Base-by-base conservation (phyloP, 2,888 invertebrate genomes). In the Frankliniella intonsa region DNA sequence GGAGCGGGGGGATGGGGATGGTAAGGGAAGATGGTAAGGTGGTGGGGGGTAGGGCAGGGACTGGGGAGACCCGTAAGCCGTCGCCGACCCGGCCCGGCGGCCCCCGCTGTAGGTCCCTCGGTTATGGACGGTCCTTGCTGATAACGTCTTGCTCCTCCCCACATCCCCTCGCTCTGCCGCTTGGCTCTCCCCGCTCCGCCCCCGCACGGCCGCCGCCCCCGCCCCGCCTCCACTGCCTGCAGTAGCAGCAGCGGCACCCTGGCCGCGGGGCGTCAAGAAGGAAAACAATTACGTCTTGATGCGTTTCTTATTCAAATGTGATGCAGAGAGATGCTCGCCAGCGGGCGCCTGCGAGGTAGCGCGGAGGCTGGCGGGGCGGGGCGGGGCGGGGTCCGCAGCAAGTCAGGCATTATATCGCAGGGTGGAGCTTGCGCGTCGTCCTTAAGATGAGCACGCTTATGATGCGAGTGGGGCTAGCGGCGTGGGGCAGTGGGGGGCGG, bases 201-300 rank as follows among this genome's bases (percentile, higher is more conserved):
- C 25, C 25, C 25, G 1, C 25, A 0, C 3, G 9, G 22, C 69
- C 19, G 8, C 65, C 19, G 2, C n/a, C 9, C n/a, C 14, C 5
- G 14, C 14, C 19, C 55, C 17, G 11, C 11, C 17, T 5, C 55
- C 38, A 38, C 38, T 2, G 38, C 38, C 38, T 38, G 38, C 38
- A 38, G 38, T 38, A 38, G 38, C 38, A 38, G 69, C 22, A 0
- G 22, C 22, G 2, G n/a, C 55, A 5, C 38, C 55, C 55, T 12
- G 69, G 69, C 22, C 69, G 25, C 69, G 69, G 25, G 69, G 69
- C 69, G 69, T 76, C 69, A 76, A 76, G 69, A 76, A 22, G 69
- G 69, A 76, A 76, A 76, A 76, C 69, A 76, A 76, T 76, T 76
- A 76, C 69, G 69, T 76, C 69, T 76, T 76, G 69, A 76, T 76